A percentile compares a stretch with the other conserved stretches of the same genome.
phyloP scores from a whole-genome alignment of 2,888 invertebrate species.

The Dyspetes luteomarginatus region DNA sequence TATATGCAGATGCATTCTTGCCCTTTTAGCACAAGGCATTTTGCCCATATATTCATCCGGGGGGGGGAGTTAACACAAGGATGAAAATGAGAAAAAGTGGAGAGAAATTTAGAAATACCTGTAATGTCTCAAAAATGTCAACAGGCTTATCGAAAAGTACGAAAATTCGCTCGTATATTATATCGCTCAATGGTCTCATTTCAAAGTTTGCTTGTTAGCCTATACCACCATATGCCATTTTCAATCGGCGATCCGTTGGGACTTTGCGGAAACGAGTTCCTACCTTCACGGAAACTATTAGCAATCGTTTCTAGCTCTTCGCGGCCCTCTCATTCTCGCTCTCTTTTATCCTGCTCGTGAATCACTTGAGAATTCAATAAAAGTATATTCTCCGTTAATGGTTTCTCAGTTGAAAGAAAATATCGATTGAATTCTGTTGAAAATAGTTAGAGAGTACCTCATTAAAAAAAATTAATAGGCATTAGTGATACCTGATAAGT shows the following conservation, averaged over 20 bases:
- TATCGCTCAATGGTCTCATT: no score
- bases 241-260: constrained; percentile 23
- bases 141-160: no score
- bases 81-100: no score
- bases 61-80: no score
- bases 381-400: neutral
- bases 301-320: constrained; percentile 38
- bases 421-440: neutral
- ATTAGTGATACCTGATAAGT: no score
- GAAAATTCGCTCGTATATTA: no score
- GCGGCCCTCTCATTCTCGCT: neutral
- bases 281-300: constrained; percentile 52
- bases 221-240: constrained; percentile 11
- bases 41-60: no score
- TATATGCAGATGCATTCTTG: no score
- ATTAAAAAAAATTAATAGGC: no score
- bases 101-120: no score
- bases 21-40: no score
- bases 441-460: neutral
- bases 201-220: constrained; percentile 31
- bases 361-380: constrained; percentile 20
- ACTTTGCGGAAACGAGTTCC: constrained; percentile 58
- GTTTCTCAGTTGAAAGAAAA: neutral
- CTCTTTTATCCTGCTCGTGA: constrained; percentile 5
- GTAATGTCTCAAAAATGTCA: no score